Conservation (phyloP, 2,797 vertebrate genomes). For the Lepus oiostolus region DNA sequence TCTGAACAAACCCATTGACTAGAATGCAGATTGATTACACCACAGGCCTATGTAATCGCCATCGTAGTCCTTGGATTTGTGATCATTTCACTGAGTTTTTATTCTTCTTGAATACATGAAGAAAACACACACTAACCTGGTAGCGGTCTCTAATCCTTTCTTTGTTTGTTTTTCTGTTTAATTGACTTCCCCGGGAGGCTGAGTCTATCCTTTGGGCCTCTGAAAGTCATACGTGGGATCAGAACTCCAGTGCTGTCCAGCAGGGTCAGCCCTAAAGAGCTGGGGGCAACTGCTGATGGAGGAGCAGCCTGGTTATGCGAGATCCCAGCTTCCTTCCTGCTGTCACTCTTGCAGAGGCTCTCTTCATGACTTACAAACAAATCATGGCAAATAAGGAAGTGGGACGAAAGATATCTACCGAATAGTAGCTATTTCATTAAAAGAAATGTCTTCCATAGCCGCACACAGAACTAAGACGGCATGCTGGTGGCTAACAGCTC, state of each 20-base stretch:
- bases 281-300: background rate
- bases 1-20: conserved; percentile 19
- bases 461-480: background rate
- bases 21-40: conserved; percentile 9
- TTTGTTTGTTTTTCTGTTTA: background rate
- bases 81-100: conserved; percentile 10
- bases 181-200: background rate
- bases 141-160: background rate
- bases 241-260: background rate
- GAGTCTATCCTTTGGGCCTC: background rate
- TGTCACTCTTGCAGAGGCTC: background rate
- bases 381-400: conserved; percentile 32
- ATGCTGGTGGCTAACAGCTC: background rate
- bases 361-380: conserved; percentile 23
- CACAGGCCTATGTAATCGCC: background rate
- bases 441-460: background rate
- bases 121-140: background rate
- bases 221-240: background rate
- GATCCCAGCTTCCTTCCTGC: background rate
- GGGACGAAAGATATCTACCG: background rate
- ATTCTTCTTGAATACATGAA: conserved; percentile 1
- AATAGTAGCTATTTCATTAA: background rate
- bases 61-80: background rate
- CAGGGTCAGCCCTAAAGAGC: background rate
- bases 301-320: background rate